Evolutionary conservation across 2,113 vertebrate species (phyloP), one percentile per base, ranked within the genome.

Genomic region (Axis porcinus): DNA sequence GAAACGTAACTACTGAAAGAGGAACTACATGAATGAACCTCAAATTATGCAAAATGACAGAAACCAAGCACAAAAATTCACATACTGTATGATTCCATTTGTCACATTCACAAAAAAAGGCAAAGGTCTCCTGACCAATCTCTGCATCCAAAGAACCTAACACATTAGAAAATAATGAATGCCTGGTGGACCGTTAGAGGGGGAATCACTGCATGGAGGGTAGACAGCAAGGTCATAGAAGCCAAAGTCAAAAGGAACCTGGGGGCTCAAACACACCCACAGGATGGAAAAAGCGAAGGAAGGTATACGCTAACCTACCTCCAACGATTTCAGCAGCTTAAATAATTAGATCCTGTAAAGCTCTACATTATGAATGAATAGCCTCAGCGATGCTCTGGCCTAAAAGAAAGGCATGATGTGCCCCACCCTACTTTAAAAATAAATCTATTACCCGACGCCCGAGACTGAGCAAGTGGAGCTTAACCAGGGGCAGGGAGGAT

Each of bases 371-470:
- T 3, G 25, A 84, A 40, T 7, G 27, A 30, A 79, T 0, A 17
- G n/a, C 23, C 74, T 33, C 28, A 1, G 57, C 47, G 14, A 6
- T 19, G n/a, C 81, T 54, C 60, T 0, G 87, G 74, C 64, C 90
- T 45, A 67, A 57, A 40, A 78, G 70, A 76, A 82, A 58, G 90
- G 94, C 40, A 50, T 1, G 45, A 4, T 17, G 95, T 23, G 81
- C 85, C 92, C 96, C 96, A 82, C 86, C 97, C 97, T 91, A 64
- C 67, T 36, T 47, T 7, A 13, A 52, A 54, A 83, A 70, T 11
- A 52, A 45, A 91, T 9, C 88, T 11, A 40, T 27, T 2, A 36
- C 19, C 74, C 67, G 74, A 28, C 23, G 27, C 52, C 52, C 9
- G 30, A n/a, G 54, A 86, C 81, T 12, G 52, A 70, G 79, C 76